These are phyloP conservation scores for Protodeltote pygarga DNA, from an alignment of 2,888 invertebrate species.

Conservation along the genomic window DNA sequence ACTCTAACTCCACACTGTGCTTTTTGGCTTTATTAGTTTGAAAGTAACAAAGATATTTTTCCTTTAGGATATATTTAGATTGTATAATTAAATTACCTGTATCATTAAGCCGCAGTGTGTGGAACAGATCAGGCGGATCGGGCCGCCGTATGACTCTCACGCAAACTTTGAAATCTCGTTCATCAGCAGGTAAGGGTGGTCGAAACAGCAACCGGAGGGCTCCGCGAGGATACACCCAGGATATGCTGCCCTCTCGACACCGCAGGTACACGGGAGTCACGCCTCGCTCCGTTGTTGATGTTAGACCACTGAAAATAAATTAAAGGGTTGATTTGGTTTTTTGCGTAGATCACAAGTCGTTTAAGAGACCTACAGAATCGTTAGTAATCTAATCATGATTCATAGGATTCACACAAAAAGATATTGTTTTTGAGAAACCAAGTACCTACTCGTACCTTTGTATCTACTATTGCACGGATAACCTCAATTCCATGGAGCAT, in stretches of 20 bases:
- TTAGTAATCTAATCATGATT: too few relatives aligned
- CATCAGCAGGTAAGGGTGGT: slow-evolving; percentile 86
- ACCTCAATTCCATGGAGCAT: too few relatives aligned
- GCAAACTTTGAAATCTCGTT: slow-evolving; percentile 90
- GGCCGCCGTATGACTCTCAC: slow-evolving; percentile 86
- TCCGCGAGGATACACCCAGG: slow-evolving; percentile 92
- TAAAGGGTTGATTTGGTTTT: slow-evolving; percentile 26
- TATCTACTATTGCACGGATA: too few relatives aligned
- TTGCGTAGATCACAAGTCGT: not conserved
- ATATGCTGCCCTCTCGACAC: slow-evolving; percentile 90
- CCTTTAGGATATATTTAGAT: too few relatives aligned
- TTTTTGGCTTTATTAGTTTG: slow-evolving; percentile 5
- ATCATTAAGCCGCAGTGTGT: slow-evolving; percentile 67
- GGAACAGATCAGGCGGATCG: slow-evolving; percentile 88
- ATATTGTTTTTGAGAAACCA: too few relatives aligned
- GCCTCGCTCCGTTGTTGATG: slow-evolving; percentile 84
- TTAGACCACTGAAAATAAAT: slow-evolving; percentile 86
- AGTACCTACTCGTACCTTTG: too few relatives aligned
- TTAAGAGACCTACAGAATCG: not conserved
- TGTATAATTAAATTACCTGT: slow-evolving; percentile 62
- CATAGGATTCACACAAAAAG: too few relatives aligned
- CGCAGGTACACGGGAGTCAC: slow-evolving; percentile 92
- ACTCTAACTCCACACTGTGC: slow-evolving; percentile 15
- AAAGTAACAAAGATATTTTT: too few relatives aligned
- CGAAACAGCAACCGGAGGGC: slow-evolving; percentile 90